Conservation (phyloP, 2,113 vertebrate genomes). For the Edolisoma coerulescens region DNA sequence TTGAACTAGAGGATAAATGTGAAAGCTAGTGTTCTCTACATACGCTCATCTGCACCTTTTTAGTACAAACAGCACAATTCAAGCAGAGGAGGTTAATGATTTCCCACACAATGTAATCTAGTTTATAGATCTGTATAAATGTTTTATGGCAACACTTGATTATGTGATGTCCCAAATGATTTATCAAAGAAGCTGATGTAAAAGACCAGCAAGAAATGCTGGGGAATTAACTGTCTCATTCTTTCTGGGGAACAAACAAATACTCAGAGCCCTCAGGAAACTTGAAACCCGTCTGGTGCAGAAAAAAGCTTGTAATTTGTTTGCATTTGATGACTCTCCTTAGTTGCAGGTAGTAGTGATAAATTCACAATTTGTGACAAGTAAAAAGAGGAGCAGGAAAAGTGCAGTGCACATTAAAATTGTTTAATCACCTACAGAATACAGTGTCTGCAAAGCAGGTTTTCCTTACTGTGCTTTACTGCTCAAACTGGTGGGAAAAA, state of each 20-base stretch:
- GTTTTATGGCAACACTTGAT: slow-evolving; percentile 62
- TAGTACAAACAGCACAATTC: not conserved
- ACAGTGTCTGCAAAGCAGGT: not conserved
- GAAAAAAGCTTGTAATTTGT: slow-evolving; percentile 34
- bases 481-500: not conserved
- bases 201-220: slow-evolving; percentile 65
- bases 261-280: slow-evolving; percentile 34
- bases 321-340: slow-evolving; percentile 28
- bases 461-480: not conserved
- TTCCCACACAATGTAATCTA: slow-evolving; percentile 51
- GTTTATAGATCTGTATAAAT: slow-evolving; percentile 66
- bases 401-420: not conserved
- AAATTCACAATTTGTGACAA: slow-evolving; percentile 35
- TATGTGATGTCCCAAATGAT: slow-evolving; percentile 66
- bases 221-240: slow-evolving; percentile 40
- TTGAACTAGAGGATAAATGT: not conserved
- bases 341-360: not conserved
- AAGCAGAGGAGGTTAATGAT: slow-evolving; percentile 51
- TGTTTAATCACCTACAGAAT: not conserved
- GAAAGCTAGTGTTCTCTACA: not conserved
- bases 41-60: not conserved
- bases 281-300: not conserved
- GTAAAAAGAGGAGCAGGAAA: not conserved
- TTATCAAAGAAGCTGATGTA: slow-evolving; percentile 73
- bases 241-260: slow-evolving; percentile 47